Evolutionary conservation across 2,888 invertebrate species (phyloP).

Genomic region (Deroplatys truncata): DNA sequence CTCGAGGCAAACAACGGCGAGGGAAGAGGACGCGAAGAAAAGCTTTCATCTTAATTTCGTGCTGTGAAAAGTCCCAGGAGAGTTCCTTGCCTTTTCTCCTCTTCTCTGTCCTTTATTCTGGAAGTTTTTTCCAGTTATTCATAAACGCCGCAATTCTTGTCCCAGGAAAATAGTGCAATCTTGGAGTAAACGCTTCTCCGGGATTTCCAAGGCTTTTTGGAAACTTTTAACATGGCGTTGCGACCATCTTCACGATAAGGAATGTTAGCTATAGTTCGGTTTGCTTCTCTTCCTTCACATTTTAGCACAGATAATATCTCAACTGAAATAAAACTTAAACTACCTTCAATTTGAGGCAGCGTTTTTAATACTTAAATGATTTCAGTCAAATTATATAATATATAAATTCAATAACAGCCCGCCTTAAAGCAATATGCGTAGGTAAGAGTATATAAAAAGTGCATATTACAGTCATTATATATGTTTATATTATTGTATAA

Average conservation of each 20-base stretch:
- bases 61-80: not conserved
- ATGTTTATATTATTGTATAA: too few relatives aligned
- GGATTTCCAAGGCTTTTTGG: not conserved
- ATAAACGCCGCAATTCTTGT: not conserved
- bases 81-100: not conserved
- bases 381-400: too few relatives aligned
- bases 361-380: too few relatives aligned
- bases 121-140: not conserved
- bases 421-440: too few relatives aligned
- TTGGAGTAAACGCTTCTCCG: not conserved
- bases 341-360: too few relatives aligned
- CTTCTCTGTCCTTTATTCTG: not conserved
- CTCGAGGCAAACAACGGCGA: not conserved
- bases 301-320: not conserved
- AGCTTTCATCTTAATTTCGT: not conserved
- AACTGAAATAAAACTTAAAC: not conserved
- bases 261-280: not conserved
- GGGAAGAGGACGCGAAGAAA: not conserved
- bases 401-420: too few relatives aligned
- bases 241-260: not conserved
- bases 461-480: too few relatives aligned
- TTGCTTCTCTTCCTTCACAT: not conserved
- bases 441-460: too few relatives aligned
- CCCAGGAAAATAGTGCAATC: not conserved
- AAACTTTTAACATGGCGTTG: not conserved